Conservation (phyloP, 2,797 vertebrate genomes). For the Cacajao melanocephalus region DNA sequence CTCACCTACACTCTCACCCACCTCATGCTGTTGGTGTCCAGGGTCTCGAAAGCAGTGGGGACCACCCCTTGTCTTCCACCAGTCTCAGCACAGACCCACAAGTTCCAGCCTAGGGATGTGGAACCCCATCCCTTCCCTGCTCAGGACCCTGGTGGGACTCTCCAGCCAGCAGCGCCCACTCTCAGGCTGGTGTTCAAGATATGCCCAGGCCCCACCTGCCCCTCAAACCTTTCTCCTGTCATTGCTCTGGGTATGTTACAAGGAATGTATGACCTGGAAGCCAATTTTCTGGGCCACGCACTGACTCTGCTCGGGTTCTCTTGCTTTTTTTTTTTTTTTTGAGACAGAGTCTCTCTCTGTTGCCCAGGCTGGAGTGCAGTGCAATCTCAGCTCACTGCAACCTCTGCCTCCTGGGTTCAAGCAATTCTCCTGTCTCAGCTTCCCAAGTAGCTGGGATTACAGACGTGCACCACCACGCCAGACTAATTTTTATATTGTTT, state of each 20-base stretch:
- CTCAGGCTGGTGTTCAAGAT: background rate
- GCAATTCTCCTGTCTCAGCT: background rate
- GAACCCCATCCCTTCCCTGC: background rate
- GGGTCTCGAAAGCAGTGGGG: no score
- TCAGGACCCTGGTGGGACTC: background rate
- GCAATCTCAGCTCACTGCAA: background rate
- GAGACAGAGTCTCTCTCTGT: background rate
- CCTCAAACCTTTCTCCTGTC: background rate
- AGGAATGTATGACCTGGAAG: background rate
- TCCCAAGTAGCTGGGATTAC: background rate
- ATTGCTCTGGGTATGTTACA: background rate
- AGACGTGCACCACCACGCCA: background rate
- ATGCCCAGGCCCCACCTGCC: background rate
- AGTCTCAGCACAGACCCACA: background rate
- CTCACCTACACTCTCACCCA: background rate
- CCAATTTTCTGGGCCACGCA: background rate
- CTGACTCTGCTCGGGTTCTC: background rate
- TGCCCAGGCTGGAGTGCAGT: background rate
- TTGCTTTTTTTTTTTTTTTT: background rate
- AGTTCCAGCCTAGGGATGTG: rapidly evolving
- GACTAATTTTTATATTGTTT: background rate
- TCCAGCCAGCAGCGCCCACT: background rate
- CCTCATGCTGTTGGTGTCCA: background rate
- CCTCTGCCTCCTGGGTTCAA: background rate
- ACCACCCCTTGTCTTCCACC: background rate